phyloP scores from a whole-genome alignment of 2,888 invertebrate genomes.

The Polyploca ridens region DNA sequence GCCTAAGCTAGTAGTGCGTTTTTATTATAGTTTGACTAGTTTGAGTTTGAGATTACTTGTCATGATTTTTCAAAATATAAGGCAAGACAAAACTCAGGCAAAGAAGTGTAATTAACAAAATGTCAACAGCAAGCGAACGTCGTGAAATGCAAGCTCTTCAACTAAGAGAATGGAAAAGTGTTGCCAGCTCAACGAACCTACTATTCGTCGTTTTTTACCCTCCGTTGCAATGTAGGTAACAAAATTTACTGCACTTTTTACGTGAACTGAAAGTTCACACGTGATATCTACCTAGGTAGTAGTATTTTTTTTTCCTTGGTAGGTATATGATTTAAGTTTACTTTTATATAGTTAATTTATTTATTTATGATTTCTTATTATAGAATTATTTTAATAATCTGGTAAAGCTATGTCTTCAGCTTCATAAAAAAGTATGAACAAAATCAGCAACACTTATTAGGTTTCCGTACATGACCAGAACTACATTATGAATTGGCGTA shows the following conservation, averaged over 20 bases:
- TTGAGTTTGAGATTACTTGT: neutral
- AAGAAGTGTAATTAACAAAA: conserved; percentile 27
- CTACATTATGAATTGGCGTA: too few species aligned
- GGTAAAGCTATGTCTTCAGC: too few species aligned
- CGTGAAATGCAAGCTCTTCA: conserved; percentile 27
- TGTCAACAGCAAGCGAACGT: conserved; percentile 22
- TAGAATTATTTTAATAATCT: too few species aligned
- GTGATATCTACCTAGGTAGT: neutral
- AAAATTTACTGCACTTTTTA: conserved; percentile 33
- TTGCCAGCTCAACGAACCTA: conserved; percentile 21
- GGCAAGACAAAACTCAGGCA: conserved; percentile 2
- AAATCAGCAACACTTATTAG: too few species aligned
- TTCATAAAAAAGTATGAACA: too few species aligned
- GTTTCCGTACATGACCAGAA: too few species aligned
- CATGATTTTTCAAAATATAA: neutral
- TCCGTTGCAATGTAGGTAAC: conserved; percentile 26
- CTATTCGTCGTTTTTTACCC: neutral
- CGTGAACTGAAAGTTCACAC: conserved; percentile 35
- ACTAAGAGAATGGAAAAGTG: conserved; percentile 29
- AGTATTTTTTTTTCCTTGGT: too few species aligned
- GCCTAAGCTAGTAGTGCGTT: too few species aligned
- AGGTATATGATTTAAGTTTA: neutral
- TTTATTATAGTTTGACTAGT: neutral
- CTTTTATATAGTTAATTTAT: too few species aligned
- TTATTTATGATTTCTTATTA: too few species aligned